A percentile compares a stretch with the other conserved stretches of the same genome.
Evolutionary conservation across 2,113 vertebrate species (phyloP).

Genomic region (Pachypanchax playfairii): DNA sequence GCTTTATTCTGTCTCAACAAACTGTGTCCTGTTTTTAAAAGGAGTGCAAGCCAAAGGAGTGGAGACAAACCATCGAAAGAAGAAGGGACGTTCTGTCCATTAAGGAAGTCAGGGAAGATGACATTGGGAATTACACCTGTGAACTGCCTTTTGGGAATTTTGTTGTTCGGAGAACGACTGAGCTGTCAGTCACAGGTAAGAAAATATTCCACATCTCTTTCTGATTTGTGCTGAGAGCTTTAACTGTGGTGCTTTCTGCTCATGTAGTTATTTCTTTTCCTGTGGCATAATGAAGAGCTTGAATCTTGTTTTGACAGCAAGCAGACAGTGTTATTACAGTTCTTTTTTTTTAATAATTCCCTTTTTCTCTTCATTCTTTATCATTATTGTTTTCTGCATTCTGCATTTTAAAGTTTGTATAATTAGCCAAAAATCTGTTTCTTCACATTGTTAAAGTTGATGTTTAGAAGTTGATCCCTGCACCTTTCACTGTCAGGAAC

Average conservation of each 20-base stretch:
- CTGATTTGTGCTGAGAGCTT: background rate
- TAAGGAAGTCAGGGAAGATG: constrained; percentile 94
- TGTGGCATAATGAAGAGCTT: background rate
- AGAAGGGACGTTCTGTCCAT: constrained; percentile 89
- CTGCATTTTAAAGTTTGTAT: background rate
- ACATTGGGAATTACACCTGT: constrained; percentile 99
- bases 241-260: background rate
- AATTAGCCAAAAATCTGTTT: background rate
- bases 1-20: constrained; percentile 24
- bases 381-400: background rate
- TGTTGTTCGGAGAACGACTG: constrained; percentile 93
- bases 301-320: too few relatives aligned
- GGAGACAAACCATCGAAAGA: constrained; percentile 89
- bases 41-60: constrained; percentile 93
- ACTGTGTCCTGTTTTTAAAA: constrained; percentile 29
- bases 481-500: constrained; percentile 41
- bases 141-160: constrained; percentile 95
- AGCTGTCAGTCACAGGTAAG: constrained; percentile 97
- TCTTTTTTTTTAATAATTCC: background rate
- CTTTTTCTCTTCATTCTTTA: background rate
- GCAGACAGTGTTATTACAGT: background rate
- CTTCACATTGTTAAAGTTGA: constrained; percentile 6
- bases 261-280: background rate
- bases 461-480: constrained; percentile 33
- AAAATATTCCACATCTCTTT: background rate